A percentile compares a stretch with the other conserved stretches of the same genome.
Evolutionary conservation across 2,888 invertebrate species (phyloP).

Genomic region (Nymphalis c-album): DNA sequence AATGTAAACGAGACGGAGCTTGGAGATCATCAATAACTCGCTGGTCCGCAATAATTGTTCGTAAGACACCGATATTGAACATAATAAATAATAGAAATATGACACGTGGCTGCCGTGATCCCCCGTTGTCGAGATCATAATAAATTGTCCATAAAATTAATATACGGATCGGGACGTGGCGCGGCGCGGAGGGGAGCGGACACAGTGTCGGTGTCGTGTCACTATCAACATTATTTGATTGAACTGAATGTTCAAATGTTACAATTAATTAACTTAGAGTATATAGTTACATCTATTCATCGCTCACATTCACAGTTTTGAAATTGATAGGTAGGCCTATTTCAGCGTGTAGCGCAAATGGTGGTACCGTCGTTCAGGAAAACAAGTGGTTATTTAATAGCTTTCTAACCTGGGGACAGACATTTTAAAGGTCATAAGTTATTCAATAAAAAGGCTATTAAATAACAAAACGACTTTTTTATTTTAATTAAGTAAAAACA

Average conservation of each 20-base stretch:
- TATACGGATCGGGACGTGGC: constrained; percentile 30
- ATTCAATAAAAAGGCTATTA: no score
- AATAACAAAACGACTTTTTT: no score
- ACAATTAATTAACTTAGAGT: background rate
- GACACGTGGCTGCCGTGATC: constrained; percentile 27
- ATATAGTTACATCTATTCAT: background rate
- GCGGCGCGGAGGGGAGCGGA: constrained; percentile 13
- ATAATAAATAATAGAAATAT: constrained; percentile 24
- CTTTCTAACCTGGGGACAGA: no score
- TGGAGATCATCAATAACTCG: constrained; percentile 8
- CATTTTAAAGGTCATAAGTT: no score
- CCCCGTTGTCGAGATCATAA: constrained; percentile 34
- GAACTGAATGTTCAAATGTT: background rate
- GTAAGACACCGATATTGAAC: constrained; percentile 23
- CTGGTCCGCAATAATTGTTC: constrained; percentile 13
- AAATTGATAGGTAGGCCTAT: no score
- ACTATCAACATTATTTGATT: background rate
- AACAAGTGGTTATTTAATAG: no score
- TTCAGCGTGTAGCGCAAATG: no score
- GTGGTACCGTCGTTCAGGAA: no score
- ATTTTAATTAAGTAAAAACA: no score
- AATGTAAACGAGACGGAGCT: constrained; percentile 4
- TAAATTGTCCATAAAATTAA: constrained; percentile 45
- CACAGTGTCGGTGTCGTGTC: background rate
- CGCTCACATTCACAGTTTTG: no score